These are phyloP conservation scores for Spodoptera frugiperda DNA, from an alignment of 1,140 invertebrate species.

Conservation along the genomic window DNA sequence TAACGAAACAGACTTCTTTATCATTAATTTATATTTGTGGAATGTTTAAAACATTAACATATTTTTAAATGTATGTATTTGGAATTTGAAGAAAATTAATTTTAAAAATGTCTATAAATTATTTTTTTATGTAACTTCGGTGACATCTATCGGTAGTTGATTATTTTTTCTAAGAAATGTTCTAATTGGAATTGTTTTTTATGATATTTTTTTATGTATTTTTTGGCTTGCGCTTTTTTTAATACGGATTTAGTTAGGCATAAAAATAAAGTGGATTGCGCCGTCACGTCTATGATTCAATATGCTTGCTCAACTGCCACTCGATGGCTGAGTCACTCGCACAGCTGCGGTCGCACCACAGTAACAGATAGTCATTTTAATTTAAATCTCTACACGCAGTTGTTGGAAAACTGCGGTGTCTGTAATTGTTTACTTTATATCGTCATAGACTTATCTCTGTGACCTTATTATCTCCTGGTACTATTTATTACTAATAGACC, in stretches of 20 bases:
- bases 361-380: slow-evolving; percentile 46
- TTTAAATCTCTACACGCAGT: slow-evolving; percentile 44
- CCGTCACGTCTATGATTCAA: slow-evolving; percentile 5
- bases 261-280: neutral
- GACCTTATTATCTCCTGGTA: slow-evolving; percentile 26
- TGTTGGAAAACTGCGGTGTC: slow-evolving; percentile 38
- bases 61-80: neutral
- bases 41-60: slow-evolving; percentile 14
- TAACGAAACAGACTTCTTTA: neutral
- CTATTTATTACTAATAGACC: slow-evolving; percentile 23
- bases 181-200: neutral
- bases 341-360: slow-evolving; percentile 35
- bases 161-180: neutral
- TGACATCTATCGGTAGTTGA: neutral
- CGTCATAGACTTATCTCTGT: slow-evolving; percentile 19
- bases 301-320: slow-evolving; percentile 7
- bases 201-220: too few species aligned
- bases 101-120: slow-evolving; percentile 10
- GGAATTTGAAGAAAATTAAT: slow-evolving; percentile 1
- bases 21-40: neutral
- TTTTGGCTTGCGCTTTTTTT: neutral
- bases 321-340: slow-evolving; percentile 25
- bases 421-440: slow-evolving; percentile 40
- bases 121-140: slow-evolving; percentile 1
- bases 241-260: neutral